These are phyloP conservation scores for Eilema sororculum DNA, from an alignment of 2,888 invertebrate genomes.

Conservation along the genomic window DNA sequence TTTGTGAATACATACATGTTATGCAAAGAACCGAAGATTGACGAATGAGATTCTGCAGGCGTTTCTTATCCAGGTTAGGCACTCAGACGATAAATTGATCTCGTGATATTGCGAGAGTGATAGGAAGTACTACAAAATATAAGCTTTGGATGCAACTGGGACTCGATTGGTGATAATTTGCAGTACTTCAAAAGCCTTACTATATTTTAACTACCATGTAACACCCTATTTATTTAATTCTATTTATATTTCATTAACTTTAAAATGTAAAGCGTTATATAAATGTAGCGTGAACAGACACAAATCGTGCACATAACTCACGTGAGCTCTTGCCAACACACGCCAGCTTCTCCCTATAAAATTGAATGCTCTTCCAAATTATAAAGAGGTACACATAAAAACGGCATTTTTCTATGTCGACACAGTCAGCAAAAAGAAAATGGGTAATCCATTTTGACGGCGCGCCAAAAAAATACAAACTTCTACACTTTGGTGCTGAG, in stretches of 20 bases:
- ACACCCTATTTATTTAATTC: no score
- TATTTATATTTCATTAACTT: background rate
- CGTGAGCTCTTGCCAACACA: slow-evolving; percentile 25
- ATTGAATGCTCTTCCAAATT: slow-evolving; percentile 46
- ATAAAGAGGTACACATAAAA: slow-evolving; percentile 52
- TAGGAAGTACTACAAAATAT: no score
- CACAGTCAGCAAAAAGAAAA: slow-evolving; percentile 62
- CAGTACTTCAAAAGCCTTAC: background rate
- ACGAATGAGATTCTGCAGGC: no score
- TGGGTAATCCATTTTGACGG: slow-evolving; percentile 67
- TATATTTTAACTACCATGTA: background rate
- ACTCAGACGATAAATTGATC: no score
- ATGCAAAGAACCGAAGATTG: no score
- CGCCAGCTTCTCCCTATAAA: slow-evolving; percentile 24
- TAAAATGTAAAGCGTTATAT: slow-evolving; percentile 3
- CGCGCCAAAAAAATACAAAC: slow-evolving; percentile 59
- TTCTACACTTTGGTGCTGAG: slow-evolving; percentile 33
- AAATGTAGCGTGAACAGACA: slow-evolving; percentile 16
- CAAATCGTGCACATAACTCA: slow-evolving; percentile 23
- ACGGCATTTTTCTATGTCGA: slow-evolving; percentile 56
- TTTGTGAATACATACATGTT: no score
- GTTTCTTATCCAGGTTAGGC: no score
- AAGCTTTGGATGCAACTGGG: background rate
- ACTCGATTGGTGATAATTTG: background rate
- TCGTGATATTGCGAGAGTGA: no score